Percentiles rank a stretch among this genome's conserved stretches.
phyloP scores from a whole-genome alignment of 2,113 vertebrate species.

The Varanus komodoensis region DNA sequence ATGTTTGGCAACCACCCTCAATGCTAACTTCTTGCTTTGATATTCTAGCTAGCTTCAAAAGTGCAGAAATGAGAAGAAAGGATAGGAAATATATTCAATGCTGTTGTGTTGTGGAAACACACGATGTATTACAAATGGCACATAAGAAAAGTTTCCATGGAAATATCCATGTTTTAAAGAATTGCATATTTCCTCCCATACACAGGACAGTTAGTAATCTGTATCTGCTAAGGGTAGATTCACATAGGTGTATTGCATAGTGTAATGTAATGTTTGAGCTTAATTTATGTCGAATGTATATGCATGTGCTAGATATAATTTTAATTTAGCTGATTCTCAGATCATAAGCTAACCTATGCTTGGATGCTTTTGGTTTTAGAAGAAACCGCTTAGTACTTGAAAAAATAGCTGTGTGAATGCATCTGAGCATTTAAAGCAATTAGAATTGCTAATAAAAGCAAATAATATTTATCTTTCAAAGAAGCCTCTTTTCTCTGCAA shows the following conservation, averaged over 20 bases:
- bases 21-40: slow-evolving; percentile 41
- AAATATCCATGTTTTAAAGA: slow-evolving; percentile 30
- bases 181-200: slow-evolving; percentile 50
- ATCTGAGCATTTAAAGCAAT: slow-evolving; percentile 28
- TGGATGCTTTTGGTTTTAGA: not conserved
- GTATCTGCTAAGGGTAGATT: not conserved
- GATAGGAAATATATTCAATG: not conserved
- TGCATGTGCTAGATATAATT: not conserved
- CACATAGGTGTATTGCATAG: too few species aligned
- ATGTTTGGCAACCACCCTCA: slow-evolving; percentile 45
- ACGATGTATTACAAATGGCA: not conserved
- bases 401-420: not conserved
- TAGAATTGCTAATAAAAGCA: slow-evolving; percentile 45
- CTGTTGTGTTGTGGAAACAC: not conserved
- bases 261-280: not conserved
- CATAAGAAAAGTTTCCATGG: slow-evolving; percentile 13
- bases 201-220: not conserved
- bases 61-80: not conserved
- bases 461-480: slow-evolving; percentile 10
- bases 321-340: not conserved
- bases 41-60: slow-evolving; percentile 22
- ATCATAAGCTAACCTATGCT: not conserved
- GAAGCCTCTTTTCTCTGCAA: slow-evolving; percentile 17
- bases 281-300: not conserved
- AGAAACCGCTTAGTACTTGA: not conserved